Evolutionary conservation across 2,888 invertebrate species (phyloP).

Genomic region (Odiellus spinosus): DNA sequence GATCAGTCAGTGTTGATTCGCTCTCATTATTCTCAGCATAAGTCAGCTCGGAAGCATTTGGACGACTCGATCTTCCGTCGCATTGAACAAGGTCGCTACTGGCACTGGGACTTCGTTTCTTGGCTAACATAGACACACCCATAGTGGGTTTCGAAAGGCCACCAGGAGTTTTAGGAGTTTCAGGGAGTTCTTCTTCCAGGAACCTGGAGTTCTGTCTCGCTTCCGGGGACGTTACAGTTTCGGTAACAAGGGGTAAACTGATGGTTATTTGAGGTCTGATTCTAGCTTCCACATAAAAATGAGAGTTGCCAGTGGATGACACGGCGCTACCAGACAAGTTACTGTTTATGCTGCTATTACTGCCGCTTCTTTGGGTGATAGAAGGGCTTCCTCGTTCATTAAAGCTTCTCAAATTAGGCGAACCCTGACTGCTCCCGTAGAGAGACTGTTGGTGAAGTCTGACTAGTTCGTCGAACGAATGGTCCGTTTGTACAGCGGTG

Average conservation of each 20-base stretch:
- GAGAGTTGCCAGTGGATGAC: slow-evolving; percentile 8
- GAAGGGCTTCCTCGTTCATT: background rate
- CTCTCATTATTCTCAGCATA: too few relatives aligned
- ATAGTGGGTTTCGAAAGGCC: slow-evolving; percentile 25
- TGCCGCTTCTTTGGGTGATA: slow-evolving; percentile 11
- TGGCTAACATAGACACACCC: slow-evolving; percentile 30
- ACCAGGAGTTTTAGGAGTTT: slow-evolving; percentile 13
- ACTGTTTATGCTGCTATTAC: slow-evolving; percentile 15
- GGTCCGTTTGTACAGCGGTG: slow-evolving; percentile 2
- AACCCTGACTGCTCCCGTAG: background rate
- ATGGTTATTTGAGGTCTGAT: slow-evolving; percentile 16
- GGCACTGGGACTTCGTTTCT: slow-evolving; percentile 23
- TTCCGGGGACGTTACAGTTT: background rate
- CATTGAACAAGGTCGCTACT: slow-evolving; percentile 8
- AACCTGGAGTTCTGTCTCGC: background rate
- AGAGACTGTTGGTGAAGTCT: slow-evolving; percentile 2
- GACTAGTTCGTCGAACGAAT: slow-evolving; percentile 7
- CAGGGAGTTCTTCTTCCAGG: slow-evolving; percentile 4
- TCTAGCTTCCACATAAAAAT: slow-evolving; percentile 14
- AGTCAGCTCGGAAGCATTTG: too few relatives aligned
- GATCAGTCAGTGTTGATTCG: too few relatives aligned
- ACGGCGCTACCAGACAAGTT: slow-evolving; percentile 13
- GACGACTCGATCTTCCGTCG: too few relatives aligned
- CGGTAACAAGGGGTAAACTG: slow-evolving; percentile 12
- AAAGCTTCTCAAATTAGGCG: background rate